Base-by-base conservation (phyloP, 2,797 vertebrate genomes). In the Sebastes trivittatus region DNA sequence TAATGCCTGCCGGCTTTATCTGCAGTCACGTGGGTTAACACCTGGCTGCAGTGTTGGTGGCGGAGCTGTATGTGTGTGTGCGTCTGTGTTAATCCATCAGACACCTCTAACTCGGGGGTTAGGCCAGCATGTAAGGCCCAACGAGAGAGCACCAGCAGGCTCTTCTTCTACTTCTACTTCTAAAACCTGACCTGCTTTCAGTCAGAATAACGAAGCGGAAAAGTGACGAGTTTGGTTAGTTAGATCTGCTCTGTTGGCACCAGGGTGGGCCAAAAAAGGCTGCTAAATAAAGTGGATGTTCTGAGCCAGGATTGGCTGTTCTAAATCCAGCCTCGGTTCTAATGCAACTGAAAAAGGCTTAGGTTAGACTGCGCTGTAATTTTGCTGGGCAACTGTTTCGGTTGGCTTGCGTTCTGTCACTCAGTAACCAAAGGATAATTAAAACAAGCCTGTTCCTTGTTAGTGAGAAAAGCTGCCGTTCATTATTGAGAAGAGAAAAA, bases 1-100 rank as follows among this genome's bases (percentile, higher is more conserved):
- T 96, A 95, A 96, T 95, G 92, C 95, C 91, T 91, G 82, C 87
- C 84, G 89, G 93, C 93, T 96, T 96, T 96, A 95, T 95, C 94
- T 94, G 86, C 77, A 86, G 82, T 95, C 95, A 96, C 94, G 91
- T 96, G 95, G 92, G 89, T 85, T 94, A 94, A 96, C 94, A 95
- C 95, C 95, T 95, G 94, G 92, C 90, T 94, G 92, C 90, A 90
- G 87, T 69, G 91, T 83, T 83, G 87, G 90, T 90, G 90, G 86
- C 74, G 66, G 86, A 90, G 85, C 85, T 25, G 61, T 55, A n/a
- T 38, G 72, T 72, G 68, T 80, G 78, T 77, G 85, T 72, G 77
- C 74, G 81, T 87, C 46, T 67, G 80, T 62, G 84, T 81, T 94
- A 94, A 94, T 95, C 94, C 88, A 84, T 86, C 85, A 85, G 77